phyloP scores from a whole-genome alignment of 2,113 vertebrate genomes.

The Phrynosoma blainvillii region DNA sequence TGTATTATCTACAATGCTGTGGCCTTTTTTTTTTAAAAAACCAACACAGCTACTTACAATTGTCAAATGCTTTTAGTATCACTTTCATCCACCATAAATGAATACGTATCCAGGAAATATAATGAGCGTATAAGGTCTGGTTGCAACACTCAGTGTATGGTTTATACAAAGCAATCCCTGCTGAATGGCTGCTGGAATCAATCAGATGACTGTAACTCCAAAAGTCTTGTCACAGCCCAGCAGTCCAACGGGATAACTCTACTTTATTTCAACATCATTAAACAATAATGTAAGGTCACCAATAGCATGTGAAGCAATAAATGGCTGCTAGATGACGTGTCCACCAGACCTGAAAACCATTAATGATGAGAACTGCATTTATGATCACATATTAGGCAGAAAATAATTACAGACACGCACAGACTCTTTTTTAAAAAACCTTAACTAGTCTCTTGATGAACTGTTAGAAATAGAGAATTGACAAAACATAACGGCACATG shows the following conservation, averaged over 20 bases:
- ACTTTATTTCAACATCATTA: constrained; percentile 55
- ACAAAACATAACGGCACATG: neutral
- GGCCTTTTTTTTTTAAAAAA: neutral
- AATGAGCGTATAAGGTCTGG: accelerated
- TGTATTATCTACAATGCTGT: neutral
- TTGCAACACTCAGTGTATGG: constrained; percentile 30
- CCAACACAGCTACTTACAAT: neutral
- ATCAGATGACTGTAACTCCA: neutral
- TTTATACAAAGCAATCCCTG: neutral
- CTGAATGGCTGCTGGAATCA: constrained; percentile 2
- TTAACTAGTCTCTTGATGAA: constrained; percentile 22
- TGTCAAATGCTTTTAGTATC: neutral
- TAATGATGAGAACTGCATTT: neutral
- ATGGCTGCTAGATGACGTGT: constrained; percentile 10
- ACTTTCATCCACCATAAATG: neutral
- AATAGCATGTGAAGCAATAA: constrained; percentile 24
- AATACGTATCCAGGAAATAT: neutral
- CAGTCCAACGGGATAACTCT: neutral
- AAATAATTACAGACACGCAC: constrained; percentile 41
- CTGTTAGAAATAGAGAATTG: neutral
- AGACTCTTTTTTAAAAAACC: neutral
- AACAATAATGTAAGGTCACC: neutral
- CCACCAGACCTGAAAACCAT: constrained; percentile 37
- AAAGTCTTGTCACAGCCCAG: constrained; percentile 28
- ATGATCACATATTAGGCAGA: constrained; percentile 25